Evolutionary conservation across 2,888 invertebrate species (phyloP), one percentile per base, ranked within the genome.

Genomic region (Ommatoiulus sabulosus): DNA sequence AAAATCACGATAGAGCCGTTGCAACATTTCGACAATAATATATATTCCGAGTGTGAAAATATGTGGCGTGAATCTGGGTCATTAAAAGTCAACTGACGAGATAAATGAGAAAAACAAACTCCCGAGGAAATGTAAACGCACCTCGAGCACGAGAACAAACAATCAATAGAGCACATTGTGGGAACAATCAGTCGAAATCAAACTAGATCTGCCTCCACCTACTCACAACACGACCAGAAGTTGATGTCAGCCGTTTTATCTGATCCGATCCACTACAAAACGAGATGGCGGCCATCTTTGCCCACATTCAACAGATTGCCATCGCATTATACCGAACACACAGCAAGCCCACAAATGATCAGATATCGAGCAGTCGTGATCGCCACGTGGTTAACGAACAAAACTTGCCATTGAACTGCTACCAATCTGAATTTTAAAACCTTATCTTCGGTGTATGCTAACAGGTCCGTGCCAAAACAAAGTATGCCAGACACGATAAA

Each of bases 91-190:
- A 35, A 80, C 80, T 80, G 80, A 80, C 80, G 80, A 80, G 80
- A 80, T 80, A 80, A 80, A 80, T 80, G 80, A 80, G 80, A 80
- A 80, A 80, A 80, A 80, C 80, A 80, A 80, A 80, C 35, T 80
- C 80, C 35, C 8, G 24, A 80, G 80, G 80, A 35, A 80, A 80
- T 35, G 80, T 35, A 80, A 80, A 80, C 80, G 80, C 12, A 35
- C 35, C 80, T 80, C 2, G 35, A 80, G 80, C 80, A 80, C 80
- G 80, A 80, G 80, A 80, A 80, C 80, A 80, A 80, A 80, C 80
- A 80, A 80, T 80, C 80, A 80, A 80, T 80, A 80, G 80, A 12
- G 80, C 80, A 80, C 80, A 80, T 35, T 80, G 80, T 35, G 72
- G 80, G 35, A 80, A 24, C 80, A 80, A 80, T 80, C 80, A 24